These are phyloP conservation scores for Griposia aprilina DNA, from an alignment of 2,888 invertebrate species.

Conservation along the genomic window DNA sequence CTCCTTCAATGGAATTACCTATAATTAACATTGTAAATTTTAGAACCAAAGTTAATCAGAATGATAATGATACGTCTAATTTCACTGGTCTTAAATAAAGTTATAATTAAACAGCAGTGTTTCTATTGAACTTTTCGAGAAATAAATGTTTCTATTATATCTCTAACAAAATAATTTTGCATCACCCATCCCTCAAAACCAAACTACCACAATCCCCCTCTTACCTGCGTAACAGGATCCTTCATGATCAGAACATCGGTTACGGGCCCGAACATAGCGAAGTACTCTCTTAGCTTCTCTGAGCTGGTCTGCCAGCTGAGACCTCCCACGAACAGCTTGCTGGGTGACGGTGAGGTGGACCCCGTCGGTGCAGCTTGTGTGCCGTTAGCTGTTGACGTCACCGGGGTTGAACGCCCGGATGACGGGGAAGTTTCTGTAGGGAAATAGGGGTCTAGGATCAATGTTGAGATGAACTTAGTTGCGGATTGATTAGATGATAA, in stretches of 20 bases:
- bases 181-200: neutral
- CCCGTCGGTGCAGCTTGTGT: conserved; percentile 76
- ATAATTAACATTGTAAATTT: neutral
- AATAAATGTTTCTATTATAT: neutral
- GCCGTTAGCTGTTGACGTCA: conserved; percentile 78
- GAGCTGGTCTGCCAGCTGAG: conserved; percentile 98
- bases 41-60: neutral
- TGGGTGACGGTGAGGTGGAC: conserved; percentile 91
- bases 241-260: conserved; percentile 98
- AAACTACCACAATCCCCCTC: conserved; percentile 35
- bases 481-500: neutral
- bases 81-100: neutral
- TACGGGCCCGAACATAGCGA: conserved; percentile 97
- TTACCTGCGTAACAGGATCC: conserved; percentile 97
- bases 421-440: conserved; percentile 90
- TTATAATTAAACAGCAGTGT: neutral
- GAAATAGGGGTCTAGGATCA: conserved; percentile 48
- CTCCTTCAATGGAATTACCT: neutral
- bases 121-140: neutral
- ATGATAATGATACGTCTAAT: neutral
- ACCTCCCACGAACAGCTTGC: conserved; percentile 97
- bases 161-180: conserved; percentile 27
- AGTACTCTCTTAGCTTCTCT: conserved; percentile 97
- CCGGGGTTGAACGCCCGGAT: conserved; percentile 94
- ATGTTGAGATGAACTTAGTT: conserved; percentile 50